These are phyloP conservation scores for Macquaria ambigua DNA, from an alignment of 2,113 vertebrate genomes.

Conservation along the genomic window DNA sequence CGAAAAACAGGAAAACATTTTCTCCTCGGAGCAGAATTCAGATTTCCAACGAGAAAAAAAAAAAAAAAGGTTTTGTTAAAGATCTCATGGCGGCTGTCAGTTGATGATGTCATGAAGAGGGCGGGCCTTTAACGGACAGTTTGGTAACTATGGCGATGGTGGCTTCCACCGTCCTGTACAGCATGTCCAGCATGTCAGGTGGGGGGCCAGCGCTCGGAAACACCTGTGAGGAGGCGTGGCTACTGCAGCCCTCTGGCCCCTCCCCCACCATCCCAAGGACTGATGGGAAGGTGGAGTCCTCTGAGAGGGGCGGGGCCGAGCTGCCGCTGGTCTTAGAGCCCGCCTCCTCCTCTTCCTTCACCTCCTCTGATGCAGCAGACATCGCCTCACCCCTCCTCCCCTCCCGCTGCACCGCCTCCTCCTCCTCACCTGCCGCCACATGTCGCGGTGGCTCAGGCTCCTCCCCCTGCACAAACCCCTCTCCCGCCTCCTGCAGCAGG, in stretches of 20 bases:
- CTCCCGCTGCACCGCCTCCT: slow-evolving; percentile 25
- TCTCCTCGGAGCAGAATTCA: slow-evolving; percentile 34
- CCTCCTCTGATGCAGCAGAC: slow-evolving; percentile 51
- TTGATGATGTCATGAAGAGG: slow-evolving; percentile 94
- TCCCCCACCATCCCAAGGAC: slow-evolving; percentile 85
- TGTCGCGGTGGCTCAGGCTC: slow-evolving; percentile 68
- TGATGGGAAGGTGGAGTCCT: slow-evolving; percentile 88
- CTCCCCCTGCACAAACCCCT: slow-evolving; percentile 78
- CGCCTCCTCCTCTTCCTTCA: slow-evolving; percentile 77
- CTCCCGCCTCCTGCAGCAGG: slow-evolving; percentile 86
- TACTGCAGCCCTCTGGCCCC: slow-evolving; percentile 85
- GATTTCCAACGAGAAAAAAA: slow-evolving; percentile 51
- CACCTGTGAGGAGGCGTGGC: slow-evolving; percentile 87
- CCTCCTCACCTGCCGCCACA: slow-evolving; percentile 62
- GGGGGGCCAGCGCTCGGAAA: slow-evolving; percentile 87
- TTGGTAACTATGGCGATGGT: slow-evolving; percentile 94
- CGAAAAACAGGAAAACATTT: slow-evolving; percentile 40
- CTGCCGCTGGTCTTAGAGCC: slow-evolving; percentile 83
- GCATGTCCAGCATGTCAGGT: slow-evolving; percentile 96
- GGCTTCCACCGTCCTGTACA: slow-evolving; percentile 97
- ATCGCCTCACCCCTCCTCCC: slow-evolving; percentile 32
- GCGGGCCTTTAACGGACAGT: slow-evolving; percentile 91
- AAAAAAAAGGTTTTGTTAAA: slow-evolving; percentile 54
- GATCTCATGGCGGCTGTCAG: slow-evolving; percentile 55
- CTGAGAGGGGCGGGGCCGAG: slow-evolving; percentile 78